phyloP scores from a whole-genome alignment of 2,113 vertebrate species.

The Myanophis thanlyinensis region DNA sequence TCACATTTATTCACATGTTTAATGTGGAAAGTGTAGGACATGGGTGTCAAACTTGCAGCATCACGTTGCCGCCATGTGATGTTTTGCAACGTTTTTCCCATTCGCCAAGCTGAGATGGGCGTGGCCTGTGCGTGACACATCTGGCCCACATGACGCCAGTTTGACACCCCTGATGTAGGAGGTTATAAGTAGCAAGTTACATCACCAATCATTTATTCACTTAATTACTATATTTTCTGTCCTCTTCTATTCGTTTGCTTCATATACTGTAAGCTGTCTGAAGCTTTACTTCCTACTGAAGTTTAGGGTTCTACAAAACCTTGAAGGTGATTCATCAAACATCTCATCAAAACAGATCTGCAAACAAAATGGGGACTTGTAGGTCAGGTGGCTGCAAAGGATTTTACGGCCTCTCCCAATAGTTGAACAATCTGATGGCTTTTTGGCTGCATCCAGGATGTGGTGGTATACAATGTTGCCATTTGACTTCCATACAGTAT shows the following conservation, averaged over 20 bases:
- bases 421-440: neutral
- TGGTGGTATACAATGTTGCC: neutral
- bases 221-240: neutral
- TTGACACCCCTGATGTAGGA: too few relatives aligned
- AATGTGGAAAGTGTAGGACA: neutral
- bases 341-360: neutral
- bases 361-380: neutral
- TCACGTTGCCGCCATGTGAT: too few relatives aligned
- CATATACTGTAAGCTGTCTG: neutral
- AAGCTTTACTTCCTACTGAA: neutral
- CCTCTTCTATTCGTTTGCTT: neutral
- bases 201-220: neutral
- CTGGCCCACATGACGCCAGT: too few relatives aligned
- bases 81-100: too few relatives aligned
- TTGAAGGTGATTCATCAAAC: neutral
- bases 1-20: neutral
- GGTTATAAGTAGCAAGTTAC: neutral
- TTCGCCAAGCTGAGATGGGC: too few relatives aligned
- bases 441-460: neutral
- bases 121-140: too few relatives aligned
- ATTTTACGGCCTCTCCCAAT: neutral
- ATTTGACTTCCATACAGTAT: neutral
- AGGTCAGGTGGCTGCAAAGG: neutral
- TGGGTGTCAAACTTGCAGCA: rapidly evolving
- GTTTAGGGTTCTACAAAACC: neutral